Evolutionary conservation across 2,888 invertebrate genomes (phyloP).

Genomic region (Zhengitettix transpicula): DNA sequence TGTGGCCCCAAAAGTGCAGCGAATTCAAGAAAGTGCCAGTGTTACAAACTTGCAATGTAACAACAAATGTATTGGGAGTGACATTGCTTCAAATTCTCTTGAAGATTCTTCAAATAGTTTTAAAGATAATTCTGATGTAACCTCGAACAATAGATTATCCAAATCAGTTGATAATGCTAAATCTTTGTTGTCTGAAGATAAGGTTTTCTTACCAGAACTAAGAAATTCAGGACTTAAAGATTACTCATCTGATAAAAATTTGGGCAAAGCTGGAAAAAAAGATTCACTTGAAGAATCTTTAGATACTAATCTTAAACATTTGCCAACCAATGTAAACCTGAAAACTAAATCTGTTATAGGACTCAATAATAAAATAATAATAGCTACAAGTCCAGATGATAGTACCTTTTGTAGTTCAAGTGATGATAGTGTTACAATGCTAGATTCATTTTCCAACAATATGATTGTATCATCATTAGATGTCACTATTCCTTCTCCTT

Average conservation of each 20-base stretch:
- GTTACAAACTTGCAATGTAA: not conserved
- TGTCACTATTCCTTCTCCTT: conserved; percentile 17
- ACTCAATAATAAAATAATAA: not conserved
- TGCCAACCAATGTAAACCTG: not conserved
- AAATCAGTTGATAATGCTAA: not conserved
- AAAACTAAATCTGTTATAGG: not conserved
- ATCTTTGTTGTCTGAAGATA: not conserved
- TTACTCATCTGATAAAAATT: not conserved
- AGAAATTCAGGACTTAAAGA: not conserved
- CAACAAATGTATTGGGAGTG: not conserved
- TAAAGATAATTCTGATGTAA: not conserved
- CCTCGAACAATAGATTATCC: not conserved
- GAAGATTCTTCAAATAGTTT: conserved; percentile 3
- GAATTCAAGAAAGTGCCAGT: not conserved
- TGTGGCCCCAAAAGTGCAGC: not conserved
- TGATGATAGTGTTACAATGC: conserved; percentile 22
- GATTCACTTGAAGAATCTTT: not conserved
- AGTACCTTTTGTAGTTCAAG: conserved; percentile 21
- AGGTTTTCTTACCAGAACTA: not conserved
- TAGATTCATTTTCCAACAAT: conserved; percentile 10
- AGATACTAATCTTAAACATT: not conserved
- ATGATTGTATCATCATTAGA: conserved; percentile 4
- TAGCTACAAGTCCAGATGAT: conserved; percentile 17
- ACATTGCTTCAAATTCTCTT: not conserved
- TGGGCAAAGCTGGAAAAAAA: not conserved